phyloP scores from a whole-genome alignment of 2,113 vertebrate genomes.

The Macrotus californicus region DNA sequence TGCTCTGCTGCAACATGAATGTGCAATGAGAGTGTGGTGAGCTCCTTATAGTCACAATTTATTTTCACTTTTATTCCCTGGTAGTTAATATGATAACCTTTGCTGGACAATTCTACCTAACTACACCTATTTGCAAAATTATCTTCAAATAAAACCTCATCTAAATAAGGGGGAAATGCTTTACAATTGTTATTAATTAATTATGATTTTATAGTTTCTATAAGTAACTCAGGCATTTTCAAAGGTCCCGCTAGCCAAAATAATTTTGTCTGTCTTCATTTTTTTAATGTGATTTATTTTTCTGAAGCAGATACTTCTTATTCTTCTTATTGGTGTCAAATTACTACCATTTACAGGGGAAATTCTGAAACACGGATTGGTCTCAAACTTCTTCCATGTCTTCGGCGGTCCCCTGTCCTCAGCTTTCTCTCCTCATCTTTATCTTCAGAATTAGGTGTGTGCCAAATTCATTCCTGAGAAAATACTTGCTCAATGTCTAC shows the following conservation, averaged over 20 bases:
- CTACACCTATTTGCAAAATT: neutral
- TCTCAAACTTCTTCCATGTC: neutral
- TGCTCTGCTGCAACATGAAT: neutral
- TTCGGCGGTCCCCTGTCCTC: neutral
- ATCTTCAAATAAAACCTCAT: neutral
- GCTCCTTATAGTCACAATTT: neutral
- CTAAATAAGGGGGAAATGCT: neutral
- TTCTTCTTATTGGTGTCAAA: neutral
- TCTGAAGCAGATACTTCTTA: neutral
- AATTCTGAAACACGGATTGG: constrained; percentile 4
- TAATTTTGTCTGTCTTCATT: neutral
- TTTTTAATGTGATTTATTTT: constrained; percentile 5
- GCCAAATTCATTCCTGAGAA: neutral
- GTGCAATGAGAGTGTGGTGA: neutral
- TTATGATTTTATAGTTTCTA: neutral
- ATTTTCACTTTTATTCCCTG: neutral
- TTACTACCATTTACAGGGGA: neutral
- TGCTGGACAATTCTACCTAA: neutral
- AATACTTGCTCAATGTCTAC: neutral
- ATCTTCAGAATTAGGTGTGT: neutral
- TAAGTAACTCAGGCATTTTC: neutral
- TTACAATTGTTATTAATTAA: neutral
- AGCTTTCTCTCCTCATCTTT: neutral
- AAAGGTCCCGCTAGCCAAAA: neutral
- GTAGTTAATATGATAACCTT: constrained; percentile 8